These are phyloP conservation scores for Halictus rubicundus DNA, from an alignment of 1,140 invertebrate genomes.

Conservation along the genomic window DNA sequence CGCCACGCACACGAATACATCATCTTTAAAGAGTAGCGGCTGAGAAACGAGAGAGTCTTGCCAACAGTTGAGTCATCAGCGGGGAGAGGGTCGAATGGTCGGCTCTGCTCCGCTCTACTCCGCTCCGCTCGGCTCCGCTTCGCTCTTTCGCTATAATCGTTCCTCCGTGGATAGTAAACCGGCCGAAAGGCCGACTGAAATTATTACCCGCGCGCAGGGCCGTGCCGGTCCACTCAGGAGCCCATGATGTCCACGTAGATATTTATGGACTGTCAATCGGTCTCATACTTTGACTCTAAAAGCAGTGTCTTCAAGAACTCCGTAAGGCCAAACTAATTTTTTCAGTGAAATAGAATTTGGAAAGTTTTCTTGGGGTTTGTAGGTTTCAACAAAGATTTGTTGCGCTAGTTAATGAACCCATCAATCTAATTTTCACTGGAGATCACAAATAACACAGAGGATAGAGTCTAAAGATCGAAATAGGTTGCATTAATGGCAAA, in stretches of 20 bases:
- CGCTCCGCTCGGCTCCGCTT: background rate
- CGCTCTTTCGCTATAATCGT: conserved; percentile 46
- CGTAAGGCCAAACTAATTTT: too few relatives aligned
- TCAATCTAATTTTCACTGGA: too few relatives aligned
- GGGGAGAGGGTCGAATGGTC: background rate
- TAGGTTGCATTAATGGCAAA: too few relatives aligned
- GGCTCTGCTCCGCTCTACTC: background rate
- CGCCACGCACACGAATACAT: conserved; percentile 22
- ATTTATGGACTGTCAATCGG: conserved; percentile 40
- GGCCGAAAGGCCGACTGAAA: conserved; percentile 50
- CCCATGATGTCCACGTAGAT: background rate
- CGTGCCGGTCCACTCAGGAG: background rate
- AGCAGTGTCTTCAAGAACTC: too few relatives aligned
- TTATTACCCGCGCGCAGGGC: conserved; percentile 33
- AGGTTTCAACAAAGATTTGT: too few relatives aligned
- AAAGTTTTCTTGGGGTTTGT: too few relatives aligned
- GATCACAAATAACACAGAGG: too few relatives aligned
- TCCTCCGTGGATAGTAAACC: conserved; percentile 45
- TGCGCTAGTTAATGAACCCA: too few relatives aligned
- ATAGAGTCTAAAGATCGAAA: too few relatives aligned
- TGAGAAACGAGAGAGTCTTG: conserved; percentile 25
- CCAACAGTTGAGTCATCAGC: conserved; percentile 52
- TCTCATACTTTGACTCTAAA: background rate
- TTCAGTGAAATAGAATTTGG: too few relatives aligned
- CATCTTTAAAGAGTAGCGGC: conserved; percentile 38